Percentiles rank a stretch among this genome's conserved stretches.
phyloP scores from a whole-genome alignment of 1,140 invertebrate genomes.

The Vollenhovia emeryi region DNA sequence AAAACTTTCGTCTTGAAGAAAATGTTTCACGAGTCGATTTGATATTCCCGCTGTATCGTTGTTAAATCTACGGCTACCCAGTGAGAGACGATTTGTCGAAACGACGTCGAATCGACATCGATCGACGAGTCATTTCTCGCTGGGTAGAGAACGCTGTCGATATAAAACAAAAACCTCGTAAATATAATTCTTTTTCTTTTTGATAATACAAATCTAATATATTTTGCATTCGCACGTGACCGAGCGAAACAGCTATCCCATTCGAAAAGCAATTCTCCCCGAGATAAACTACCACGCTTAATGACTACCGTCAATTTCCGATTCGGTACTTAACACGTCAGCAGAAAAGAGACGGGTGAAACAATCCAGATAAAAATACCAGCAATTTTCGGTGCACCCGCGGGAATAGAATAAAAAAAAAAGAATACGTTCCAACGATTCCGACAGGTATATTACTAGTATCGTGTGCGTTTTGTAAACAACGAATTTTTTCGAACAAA shows the following conservation, averaged over 20 bases:
- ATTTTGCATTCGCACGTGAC: slow-evolving; percentile 31
- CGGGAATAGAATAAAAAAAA: background rate
- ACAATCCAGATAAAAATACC: slow-evolving; percentile 5
- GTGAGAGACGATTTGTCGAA: too few relatives aligned
- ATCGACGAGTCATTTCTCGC: too few relatives aligned
- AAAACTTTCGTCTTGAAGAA: background rate
- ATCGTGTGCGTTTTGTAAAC: slow-evolving; percentile 40
- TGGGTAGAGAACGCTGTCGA: background rate
- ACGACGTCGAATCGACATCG: too few relatives aligned
- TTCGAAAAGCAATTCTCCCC: background rate
- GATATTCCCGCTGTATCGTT: slow-evolving; percentile 16
- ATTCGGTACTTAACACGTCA: background rate
- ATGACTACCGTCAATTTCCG: slow-evolving; percentile 24
- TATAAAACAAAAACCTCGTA: slow-evolving; percentile 15
- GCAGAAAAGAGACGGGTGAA: background rate
- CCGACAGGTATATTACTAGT: background rate
- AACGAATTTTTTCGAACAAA: slow-evolving; percentile 66
- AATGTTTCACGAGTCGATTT: slow-evolving; percentile 11
- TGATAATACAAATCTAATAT: background rate
- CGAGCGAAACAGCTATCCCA: background rate
- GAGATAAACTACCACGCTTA: slow-evolving; percentile 57
- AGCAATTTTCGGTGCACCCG: slow-evolving; percentile 3
- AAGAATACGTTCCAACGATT: slow-evolving; percentile 8
- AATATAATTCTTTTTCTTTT: slow-evolving; percentile 1
- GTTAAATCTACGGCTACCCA: slow-evolving; percentile 1